These are phyloP conservation scores for Malthinus seriepunctatus DNA, from an alignment of 2,888 invertebrate species.

Conservation along the genomic window DNA sequence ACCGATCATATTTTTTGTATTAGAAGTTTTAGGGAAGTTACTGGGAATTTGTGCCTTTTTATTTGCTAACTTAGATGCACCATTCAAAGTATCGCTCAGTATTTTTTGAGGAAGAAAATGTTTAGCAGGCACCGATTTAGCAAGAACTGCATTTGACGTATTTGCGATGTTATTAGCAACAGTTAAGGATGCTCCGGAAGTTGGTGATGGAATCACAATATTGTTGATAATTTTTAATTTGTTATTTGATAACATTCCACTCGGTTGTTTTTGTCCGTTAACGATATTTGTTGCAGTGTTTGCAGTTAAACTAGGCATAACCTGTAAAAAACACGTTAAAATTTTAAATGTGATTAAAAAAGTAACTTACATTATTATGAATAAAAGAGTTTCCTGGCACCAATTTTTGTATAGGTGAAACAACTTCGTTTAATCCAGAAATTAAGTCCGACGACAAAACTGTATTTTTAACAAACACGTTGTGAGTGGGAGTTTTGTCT, in stretches of 20 bases:
- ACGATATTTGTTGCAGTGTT: constrained; percentile 41
- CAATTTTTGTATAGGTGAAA: constrained; percentile 49
- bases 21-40: constrained; percentile 9
- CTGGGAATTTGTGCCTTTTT: constrained; percentile 33
- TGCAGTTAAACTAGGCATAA: constrained; percentile 24
- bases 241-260: constrained; percentile 30
- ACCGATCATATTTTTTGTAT: not conserved
- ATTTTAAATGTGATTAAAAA: not conserved
- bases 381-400: constrained; percentile 50
- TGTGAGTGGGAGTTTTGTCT: constrained; percentile 39
- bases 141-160: constrained; percentile 28
- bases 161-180: constrained; percentile 43
- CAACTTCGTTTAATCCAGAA: constrained; percentile 34
- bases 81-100: constrained; percentile 41
- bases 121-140: constrained; percentile 32
- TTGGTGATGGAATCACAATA: constrained; percentile 41
- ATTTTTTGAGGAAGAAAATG: constrained; percentile 47
- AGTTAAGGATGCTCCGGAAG: constrained; percentile 17
- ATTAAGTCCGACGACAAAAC: constrained; percentile 34
- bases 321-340: constrained; percentile 17
- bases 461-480: constrained; percentile 54
- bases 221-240: constrained; percentile 54
- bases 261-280: constrained; percentile 48
- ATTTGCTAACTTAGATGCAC: constrained; percentile 47
- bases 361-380: constrained; percentile 46